Percentiles rank a stretch among this genome's conserved stretches.
phyloP scores from a whole-genome alignment of 1,140 invertebrate species.

The Eufriesea mexicana region DNA sequence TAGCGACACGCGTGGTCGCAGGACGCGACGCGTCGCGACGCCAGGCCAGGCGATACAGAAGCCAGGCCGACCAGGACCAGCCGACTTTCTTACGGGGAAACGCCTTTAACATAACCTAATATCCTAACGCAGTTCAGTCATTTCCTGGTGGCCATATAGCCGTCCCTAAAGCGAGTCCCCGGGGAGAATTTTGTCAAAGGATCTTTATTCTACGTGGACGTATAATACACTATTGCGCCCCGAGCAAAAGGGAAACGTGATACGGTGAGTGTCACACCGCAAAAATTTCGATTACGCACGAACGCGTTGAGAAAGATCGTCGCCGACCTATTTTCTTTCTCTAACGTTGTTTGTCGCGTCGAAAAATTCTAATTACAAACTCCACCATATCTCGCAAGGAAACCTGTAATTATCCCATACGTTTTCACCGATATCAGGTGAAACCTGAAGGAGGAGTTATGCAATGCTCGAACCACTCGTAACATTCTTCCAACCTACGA shows the following conservation, averaged over 20 bases:
- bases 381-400: background rate
- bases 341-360: background rate
- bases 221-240: slow-evolving; percentile 79
- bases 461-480: too few species aligned
- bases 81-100: slow-evolving; percentile 71
- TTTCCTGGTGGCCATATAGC: slow-evolving; percentile 81
- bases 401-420: background rate
- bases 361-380: background rate
- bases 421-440: background rate
- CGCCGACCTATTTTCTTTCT: slow-evolving; percentile 15
- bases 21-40: background rate
- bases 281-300: slow-evolving; percentile 71
- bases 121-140: slow-evolving; percentile 82
- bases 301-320: slow-evolving; percentile 60
- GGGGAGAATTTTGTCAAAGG: slow-evolving; percentile 82
- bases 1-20: too few species aligned
- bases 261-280: slow-evolving; percentile 68
- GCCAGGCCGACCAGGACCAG: slow-evolving; percentile 35
- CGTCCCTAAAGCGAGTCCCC: slow-evolving; percentile 77
- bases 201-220: slow-evolving; percentile 81
- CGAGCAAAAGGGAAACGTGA: slow-evolving; percentile 77
- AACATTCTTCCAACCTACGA: too few species aligned
- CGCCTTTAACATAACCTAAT: slow-evolving; percentile 79
- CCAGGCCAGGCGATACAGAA: background rate
- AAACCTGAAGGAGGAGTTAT: background rate